phyloP scores from a whole-genome alignment of 2,113 vertebrate genomes.

The Gopherus evgoodei region DNA sequence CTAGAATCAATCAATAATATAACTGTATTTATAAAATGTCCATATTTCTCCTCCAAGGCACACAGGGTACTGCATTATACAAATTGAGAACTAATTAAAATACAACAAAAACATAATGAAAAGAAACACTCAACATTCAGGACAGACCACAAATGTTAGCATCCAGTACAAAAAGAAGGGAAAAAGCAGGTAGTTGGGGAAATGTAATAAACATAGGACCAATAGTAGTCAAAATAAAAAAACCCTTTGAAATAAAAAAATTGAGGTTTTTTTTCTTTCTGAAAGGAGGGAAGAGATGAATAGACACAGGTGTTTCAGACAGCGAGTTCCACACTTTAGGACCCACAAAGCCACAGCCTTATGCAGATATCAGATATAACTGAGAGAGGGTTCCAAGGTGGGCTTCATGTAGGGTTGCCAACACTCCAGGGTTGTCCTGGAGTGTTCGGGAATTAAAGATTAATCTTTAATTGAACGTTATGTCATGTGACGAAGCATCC shows the following conservation, averaged over 20 bases:
- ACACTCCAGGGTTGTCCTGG: not conserved
- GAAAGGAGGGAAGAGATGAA: not conserved
- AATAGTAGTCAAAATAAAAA: not conserved
- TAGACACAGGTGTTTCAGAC: not conserved
- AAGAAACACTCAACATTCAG: not conserved
- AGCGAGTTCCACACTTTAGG: not conserved
- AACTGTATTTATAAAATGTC: not conserved
- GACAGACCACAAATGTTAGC: not conserved
- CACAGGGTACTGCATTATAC: not conserved
- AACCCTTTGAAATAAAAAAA: not conserved
- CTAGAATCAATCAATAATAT: not conserved
- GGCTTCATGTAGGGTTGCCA: not conserved
- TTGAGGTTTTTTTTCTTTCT: not conserved
- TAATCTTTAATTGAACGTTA: not conserved
- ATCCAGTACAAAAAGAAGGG: not conserved
- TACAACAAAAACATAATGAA: not conserved
- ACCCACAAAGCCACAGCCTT: not conserved
- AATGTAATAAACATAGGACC: not conserved
- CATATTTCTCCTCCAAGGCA: not conserved
- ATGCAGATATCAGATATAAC: not conserved
- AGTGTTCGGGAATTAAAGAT: not conserved
- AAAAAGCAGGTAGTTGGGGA: not conserved
- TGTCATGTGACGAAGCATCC: not conserved
- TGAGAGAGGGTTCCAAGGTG: not conserved
- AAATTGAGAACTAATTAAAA: not conserved